Base-by-base conservation (phyloP, 92 coral and sea anemone species). In the Galaxea fascicularis region DNA sequence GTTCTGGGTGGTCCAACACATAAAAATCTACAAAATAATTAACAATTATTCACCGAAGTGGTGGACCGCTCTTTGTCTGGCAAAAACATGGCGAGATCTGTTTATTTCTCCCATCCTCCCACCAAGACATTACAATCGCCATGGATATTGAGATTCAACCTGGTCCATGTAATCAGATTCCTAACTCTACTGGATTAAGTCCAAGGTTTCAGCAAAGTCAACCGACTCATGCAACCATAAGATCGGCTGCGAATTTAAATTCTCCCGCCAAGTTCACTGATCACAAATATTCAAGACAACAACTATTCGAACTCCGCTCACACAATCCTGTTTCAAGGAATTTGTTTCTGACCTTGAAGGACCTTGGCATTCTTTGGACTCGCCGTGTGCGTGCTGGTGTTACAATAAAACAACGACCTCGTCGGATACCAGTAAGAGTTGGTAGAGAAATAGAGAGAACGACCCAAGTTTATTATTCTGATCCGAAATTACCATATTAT, bases 291-390 rank as follows among this genome's bases (percentile, higher is more conserved):
- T 59, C 84, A 60, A 78, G 74, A 60, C 28, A 63, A 41, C 84
- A 60, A 31, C 16, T 78, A 60, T 8, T 60, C 28, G 30, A 60
- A 60, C 65, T 60, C n/a, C 65, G 30, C n/a, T 18, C 65, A 20
- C 65, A 28, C 28, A 60, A 56, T 79, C 74, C 84, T 59, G 84
- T 65, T 45, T 45, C 74, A 79, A 79, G 84, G 39, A 64, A 41
- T 79, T 79, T 79, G 70, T 79, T 79, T 79, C 84, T 79, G 31
- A 25, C 84, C 75, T 79, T 79, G 74, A 82, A 82, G 67, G 54
- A 68, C 86, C 77, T 67, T 67, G 65, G 27, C 47, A 49, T 81
- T 69, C 77, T 81, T 81, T 47, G 53, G 77, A 69, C 76, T 71
- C 78, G 56, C 67, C 77, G 67, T 49, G 86, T 81, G 77, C 85